Base-by-base conservation (phyloP, 2,888 invertebrate genomes). In the Zeuzera pyrina region DNA sequence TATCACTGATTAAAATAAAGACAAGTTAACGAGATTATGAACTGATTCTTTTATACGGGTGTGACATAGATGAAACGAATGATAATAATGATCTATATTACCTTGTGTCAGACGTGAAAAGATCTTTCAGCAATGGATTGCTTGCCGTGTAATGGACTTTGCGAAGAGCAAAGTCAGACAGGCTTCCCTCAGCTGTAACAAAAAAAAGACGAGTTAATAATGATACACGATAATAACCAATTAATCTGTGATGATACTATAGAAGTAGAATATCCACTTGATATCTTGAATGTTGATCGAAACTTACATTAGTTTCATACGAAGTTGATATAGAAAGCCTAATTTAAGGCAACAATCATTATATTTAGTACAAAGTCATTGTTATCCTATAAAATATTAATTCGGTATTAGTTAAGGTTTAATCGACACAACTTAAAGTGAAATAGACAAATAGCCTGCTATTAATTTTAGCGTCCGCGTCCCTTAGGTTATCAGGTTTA, bases 131-230 rank as follows among this genome's bases (percentile, higher is more conserved):
- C 62, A 89, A 86, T 52, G 87, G 86, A 65, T 89, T 89, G 58
- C 86, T 85, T 51, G 90, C 86, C 65, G 86, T 87, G 84, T 89
- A 94, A 84, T 94, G 92, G 51, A 88, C 85, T 79, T 89, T 92
- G 66, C 90, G 87, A 54, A 87, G 69, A 49, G 93, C 93, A 86
- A 95, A 95, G 67, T 91, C 89, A 61, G 91, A 91, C 79, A 96
- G 91, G 86, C 95, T 94, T 64, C 95, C 92, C 85, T 94, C 95
- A 74, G 95, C 95, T 95, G 88, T 31, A 89, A 91, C 64, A 73
- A 73, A 66, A 49, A 46, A 49, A 51, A 31, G 31, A 27, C 8
- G 12, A n/a, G n/a, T n/a, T n/a, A n/a, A n/a, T n/a, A n/a, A n/a
- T n/a, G n/a, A n/a, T n/a, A n/a, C n/a, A n/a, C n/a, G n/a, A n/a